These are phyloP conservation scores for Grus americana DNA, from an alignment of 2,113 vertebrate genomes.

Conservation along the genomic window DNA sequence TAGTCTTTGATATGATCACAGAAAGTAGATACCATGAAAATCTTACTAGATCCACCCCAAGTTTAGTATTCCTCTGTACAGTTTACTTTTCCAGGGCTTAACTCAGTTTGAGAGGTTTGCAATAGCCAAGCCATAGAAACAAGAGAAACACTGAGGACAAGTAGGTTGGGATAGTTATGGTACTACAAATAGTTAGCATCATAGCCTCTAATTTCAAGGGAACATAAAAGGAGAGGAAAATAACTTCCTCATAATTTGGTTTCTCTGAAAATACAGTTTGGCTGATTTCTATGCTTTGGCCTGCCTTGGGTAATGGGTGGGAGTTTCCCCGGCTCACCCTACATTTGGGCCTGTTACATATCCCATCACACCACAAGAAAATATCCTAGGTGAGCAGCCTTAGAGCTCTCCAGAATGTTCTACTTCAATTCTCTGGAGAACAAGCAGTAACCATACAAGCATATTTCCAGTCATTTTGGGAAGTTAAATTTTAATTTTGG, in stretches of 20 bases:
- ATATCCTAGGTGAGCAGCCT: not conserved
- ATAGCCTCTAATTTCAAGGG: not conserved
- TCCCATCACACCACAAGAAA: not conserved
- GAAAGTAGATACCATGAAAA: not conserved
- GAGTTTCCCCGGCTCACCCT: not conserved
- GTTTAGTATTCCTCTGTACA: not conserved
- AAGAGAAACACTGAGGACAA: not conserved
- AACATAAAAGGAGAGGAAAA: not conserved
- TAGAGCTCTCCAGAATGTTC: not conserved
- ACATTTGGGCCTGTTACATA: not conserved
- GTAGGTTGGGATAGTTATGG: not conserved
- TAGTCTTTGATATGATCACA: not conserved
- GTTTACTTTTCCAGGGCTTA: not conserved
- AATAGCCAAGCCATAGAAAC: not conserved
- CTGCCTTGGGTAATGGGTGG: not conserved
- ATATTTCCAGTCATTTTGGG: too few relatives aligned
- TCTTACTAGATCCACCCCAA: not conserved
- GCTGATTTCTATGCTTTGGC: not conserved
- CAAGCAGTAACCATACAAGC: not conserved
- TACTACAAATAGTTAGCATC: not conserved
- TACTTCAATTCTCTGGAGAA: not conserved
- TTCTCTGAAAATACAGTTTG: slow-evolving; percentile 7
- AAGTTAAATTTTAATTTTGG: not conserved
- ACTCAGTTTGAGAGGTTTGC: not conserved
- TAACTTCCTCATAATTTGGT: not conserved